Percentiles rank a stretch among this genome's conserved stretches.
Conservation (phyloP, 2,888 invertebrate genomes). For the Pycnomerus fuliginosus region DNA sequence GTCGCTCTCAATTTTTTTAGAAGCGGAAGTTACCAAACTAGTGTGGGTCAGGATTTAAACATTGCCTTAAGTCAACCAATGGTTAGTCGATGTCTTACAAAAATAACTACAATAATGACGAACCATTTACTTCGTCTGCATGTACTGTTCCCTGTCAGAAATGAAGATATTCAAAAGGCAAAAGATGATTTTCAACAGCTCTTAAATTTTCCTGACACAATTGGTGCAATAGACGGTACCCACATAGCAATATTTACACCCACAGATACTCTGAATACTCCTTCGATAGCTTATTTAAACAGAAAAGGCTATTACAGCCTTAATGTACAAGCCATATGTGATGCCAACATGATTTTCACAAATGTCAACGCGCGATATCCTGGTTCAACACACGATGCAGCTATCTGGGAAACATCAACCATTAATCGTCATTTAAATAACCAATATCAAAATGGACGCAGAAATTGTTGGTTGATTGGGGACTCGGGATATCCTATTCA, state of each 20-base stretch:
- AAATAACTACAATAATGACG: background rate
- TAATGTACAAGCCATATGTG: background rate
- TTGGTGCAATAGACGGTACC: background rate
- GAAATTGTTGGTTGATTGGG: too few relatives aligned
- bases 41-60: conserved; percentile 1
- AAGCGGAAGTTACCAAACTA: background rate
- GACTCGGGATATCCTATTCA: too few relatives aligned
- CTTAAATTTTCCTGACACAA: background rate
- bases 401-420: too few relatives aligned
- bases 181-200: background rate
- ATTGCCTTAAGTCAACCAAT: conserved; percentile 1
- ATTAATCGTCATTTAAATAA: too few relatives aligned
- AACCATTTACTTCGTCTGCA: background rate
- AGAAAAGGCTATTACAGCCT: conserved; percentile 2
- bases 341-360: background rate
- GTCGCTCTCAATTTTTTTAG: conserved; percentile 1
- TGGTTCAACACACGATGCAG: too few relatives aligned
- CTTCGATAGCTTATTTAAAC: background rate
- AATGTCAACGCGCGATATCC: too few relatives aligned
- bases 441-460: too few relatives aligned
- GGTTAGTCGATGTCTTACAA: conserved; percentile 1
- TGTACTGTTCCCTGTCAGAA: background rate
- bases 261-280: background rate
- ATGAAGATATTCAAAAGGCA: background rate
- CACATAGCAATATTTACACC: background rate